Conservation (phyloP, 2,888 invertebrate species). For the Myathropa florea region DNA sequence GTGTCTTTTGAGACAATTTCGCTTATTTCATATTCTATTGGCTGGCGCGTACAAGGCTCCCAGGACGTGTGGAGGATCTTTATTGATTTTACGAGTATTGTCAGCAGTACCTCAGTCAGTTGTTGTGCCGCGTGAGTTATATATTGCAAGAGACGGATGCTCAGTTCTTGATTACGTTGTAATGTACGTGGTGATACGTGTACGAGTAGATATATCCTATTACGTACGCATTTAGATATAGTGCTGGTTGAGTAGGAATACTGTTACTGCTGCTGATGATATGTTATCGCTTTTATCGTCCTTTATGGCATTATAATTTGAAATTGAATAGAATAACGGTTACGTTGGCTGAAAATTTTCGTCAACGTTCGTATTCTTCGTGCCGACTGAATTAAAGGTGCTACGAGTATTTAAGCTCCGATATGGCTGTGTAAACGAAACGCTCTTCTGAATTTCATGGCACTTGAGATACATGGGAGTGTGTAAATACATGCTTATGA, state of each 20-base stretch:
- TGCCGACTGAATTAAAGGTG: background rate
- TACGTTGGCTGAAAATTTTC: background rate
- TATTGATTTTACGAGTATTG: slow-evolving; percentile 45
- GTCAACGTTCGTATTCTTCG: background rate
- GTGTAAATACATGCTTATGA: background rate
- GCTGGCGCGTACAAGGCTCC: background rate
- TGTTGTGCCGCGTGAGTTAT: slow-evolving; percentile 32
- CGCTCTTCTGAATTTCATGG: background rate
- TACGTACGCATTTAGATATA: background rate
- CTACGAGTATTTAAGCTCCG: background rate
- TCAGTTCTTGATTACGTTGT: slow-evolving; percentile 22
- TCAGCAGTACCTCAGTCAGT: slow-evolving; percentile 18
- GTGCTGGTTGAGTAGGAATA: background rate
- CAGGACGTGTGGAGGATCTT: slow-evolving; percentile 5
- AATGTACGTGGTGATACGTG: background rate
- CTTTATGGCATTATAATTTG: slow-evolving; percentile 10
- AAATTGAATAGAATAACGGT: slow-evolving; percentile 8
- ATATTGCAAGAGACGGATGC: slow-evolving; percentile 15
- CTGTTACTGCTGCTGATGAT: background rate
- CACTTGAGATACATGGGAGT: background rate
- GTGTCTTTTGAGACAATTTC: slow-evolving; percentile 12
- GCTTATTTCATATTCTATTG: background rate
- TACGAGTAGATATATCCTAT: background rate
- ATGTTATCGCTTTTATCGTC: background rate
- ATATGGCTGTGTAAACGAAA: background rate